Conservation (phyloP, 35 echinoderm and acorn worm species). For the Ptychodera flava region DNA sequence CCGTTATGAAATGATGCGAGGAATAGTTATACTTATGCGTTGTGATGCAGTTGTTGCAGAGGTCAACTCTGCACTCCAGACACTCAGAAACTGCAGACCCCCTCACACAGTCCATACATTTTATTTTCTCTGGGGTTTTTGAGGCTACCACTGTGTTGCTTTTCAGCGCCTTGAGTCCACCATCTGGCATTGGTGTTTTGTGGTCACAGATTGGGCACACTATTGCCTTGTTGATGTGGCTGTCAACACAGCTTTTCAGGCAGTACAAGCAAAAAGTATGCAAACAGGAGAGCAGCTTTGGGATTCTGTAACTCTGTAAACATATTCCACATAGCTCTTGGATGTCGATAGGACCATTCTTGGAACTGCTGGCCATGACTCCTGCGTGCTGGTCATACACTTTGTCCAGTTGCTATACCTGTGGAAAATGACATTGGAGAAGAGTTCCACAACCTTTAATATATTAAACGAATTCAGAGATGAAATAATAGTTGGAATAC, state of each 20-base stretch:
- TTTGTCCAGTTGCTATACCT: too few species aligned
- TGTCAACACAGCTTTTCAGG: neutral
- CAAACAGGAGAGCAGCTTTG: neutral
- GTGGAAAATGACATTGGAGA: too few species aligned
- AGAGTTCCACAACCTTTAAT: too few species aligned
- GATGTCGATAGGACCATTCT: neutral
- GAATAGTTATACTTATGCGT: neutral
- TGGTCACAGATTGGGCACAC: neutral
- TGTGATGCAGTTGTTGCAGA: neutral
- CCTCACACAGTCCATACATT: neutral
- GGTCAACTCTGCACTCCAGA: neutral
- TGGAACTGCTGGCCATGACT: neutral
- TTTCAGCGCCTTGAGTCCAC: neutral
- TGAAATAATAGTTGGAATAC: too few species aligned
- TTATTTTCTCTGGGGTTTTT: neutral
- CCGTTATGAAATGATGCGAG: neutral
- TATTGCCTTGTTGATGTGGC: neutral
- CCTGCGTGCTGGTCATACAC: too few species aligned
- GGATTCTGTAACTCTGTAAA: neutral
- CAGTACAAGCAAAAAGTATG: neutral
- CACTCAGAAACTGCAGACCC: neutral
- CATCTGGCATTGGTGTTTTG: neutral
- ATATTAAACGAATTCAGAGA: too few species aligned
- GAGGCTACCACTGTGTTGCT: neutral
- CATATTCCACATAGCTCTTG: neutral